Evolutionary conservation across 1,140 invertebrate species (phyloP).

Genomic region (Pentalonia nigronervosa): DNA sequence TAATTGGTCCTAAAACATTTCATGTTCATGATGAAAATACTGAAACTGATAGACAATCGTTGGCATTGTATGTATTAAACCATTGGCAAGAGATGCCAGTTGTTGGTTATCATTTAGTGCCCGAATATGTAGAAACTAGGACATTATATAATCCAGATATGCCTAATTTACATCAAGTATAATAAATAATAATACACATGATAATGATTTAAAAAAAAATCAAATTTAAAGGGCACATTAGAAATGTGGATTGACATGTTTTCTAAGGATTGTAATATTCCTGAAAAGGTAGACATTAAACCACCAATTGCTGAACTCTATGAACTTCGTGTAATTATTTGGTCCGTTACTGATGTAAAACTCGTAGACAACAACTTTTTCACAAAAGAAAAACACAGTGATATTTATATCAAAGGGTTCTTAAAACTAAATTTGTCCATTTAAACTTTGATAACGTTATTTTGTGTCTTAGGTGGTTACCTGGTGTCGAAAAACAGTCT

Average conservation of each 20-base stretch:
- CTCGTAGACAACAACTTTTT: conserved; percentile 80
- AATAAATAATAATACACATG: neutral
- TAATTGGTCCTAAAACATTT: conserved; percentile 7
- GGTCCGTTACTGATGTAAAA: conserved; percentile 79
- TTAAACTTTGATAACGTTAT: neutral
- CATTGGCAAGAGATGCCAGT: conserved; percentile 75
- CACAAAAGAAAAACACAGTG: conserved; percentile 67
- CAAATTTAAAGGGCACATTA: conserved; percentile 73
- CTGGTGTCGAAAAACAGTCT: conserved; percentile 74
- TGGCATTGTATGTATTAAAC: conserved; percentile 59
- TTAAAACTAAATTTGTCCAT: neutral
- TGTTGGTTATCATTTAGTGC: conserved; percentile 80
- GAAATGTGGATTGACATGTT: conserved; percentile 93
- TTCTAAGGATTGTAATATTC: conserved; percentile 66
- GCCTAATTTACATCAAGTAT: conserved; percentile 83
- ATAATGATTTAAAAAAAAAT: neutral
- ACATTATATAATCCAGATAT: conserved; percentile 77
- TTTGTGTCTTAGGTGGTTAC: conserved; percentile 73
- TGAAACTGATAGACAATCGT: conserved; percentile 39
- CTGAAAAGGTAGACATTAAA: conserved; percentile 68
- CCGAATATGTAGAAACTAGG: conserved; percentile 89
- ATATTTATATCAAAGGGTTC: conserved; percentile 71
- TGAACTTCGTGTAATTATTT: conserved; percentile 84
- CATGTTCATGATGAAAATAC: neutral
- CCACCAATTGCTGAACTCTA: conserved; percentile 7